phyloP scores from a whole-genome alignment of 2,888 invertebrate genomes.

The Drosophila meridiana region DNA sequence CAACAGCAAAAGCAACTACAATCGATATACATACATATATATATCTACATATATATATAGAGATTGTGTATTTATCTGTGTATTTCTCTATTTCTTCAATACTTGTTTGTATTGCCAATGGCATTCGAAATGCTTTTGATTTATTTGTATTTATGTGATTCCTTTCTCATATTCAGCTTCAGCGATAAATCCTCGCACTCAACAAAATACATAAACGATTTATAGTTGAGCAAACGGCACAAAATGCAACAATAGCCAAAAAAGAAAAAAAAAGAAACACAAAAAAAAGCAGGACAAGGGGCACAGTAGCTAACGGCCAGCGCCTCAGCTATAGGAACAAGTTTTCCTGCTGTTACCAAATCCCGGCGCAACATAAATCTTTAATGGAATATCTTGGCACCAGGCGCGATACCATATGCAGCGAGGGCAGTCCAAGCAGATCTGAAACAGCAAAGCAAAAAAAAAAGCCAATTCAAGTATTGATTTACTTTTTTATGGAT shows the following conservation, averaged over 20 bases:
- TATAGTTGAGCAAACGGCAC: slow-evolving; percentile 72
- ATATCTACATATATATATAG: slow-evolving; percentile 8
- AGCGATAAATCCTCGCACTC: slow-evolving; percentile 78
- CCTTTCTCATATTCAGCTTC: slow-evolving; percentile 71
- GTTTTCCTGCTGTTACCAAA: slow-evolving; percentile 55
- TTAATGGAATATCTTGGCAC: slow-evolving; percentile 56
- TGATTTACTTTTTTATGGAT: slow-evolving; percentile 8
- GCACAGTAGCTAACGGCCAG: slow-evolving; percentile 14
- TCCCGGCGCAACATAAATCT: slow-evolving; percentile 71
- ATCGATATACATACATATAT: slow-evolving; percentile 5
- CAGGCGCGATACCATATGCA: slow-evolving; percentile 12
- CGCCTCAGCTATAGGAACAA: slow-evolving; percentile 40
- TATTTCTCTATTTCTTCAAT: slow-evolving; percentile 64
- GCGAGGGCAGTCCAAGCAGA: slow-evolving; percentile 35
- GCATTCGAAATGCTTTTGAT: slow-evolving; percentile 76
- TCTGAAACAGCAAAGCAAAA: neutral
- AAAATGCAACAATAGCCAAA: slow-evolving; percentile 46
- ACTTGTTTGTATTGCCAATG: slow-evolving; percentile 58
- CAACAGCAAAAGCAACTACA: slow-evolving; percentile 47
- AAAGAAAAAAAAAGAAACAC: slow-evolving; percentile 28
- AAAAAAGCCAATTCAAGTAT: neutral
- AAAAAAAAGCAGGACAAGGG: slow-evolving; percentile 19
- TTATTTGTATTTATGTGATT: slow-evolving; percentile 79
- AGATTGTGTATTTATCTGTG: slow-evolving; percentile 10
- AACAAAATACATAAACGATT: slow-evolving; percentile 81